phyloP scores from a whole-genome alignment of 23 tunicate genomes.

The Trididemnum clinides region DNA sequence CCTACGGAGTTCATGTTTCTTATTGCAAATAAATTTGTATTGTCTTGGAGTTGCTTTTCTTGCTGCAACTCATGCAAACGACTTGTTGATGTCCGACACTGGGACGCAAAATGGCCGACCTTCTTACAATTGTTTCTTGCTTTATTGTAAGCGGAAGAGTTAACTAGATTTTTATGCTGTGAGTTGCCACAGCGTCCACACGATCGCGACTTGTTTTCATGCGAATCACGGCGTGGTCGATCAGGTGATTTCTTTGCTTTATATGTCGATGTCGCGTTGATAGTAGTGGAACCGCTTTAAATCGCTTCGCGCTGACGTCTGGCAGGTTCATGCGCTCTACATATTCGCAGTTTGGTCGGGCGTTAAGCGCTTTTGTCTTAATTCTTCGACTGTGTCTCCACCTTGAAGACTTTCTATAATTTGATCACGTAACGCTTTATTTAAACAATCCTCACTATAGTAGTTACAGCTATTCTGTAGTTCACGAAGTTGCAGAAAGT shows the following conservation, averaged over 20 bases:
- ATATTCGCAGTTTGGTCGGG: neutral
- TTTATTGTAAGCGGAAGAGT: neutral
- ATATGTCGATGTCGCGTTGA: neutral
- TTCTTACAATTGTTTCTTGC: neutral
- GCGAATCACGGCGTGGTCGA: neutral
- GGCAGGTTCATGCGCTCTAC: neutral
- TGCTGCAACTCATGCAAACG: neutral
- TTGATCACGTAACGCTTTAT: neutral
- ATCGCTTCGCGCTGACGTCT: neutral
- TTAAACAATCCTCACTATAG: neutral
- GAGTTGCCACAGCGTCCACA: neutral
- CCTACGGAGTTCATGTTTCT: neutral
- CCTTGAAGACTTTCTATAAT: neutral
- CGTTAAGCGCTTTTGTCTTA: neutral
- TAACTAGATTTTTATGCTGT: neutral
- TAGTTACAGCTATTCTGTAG: neutral
- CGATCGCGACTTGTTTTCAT: neutral
- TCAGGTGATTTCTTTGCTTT: neutral
- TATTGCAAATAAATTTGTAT: too few species aligned
- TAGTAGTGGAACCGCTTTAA: neutral
- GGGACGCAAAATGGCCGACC: neutral
- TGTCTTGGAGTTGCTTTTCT: neutral
- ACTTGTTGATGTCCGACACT: neutral
- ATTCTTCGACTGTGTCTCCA: neutral
- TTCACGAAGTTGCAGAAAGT: too few species aligned